A percentile compares a stretch with the other conserved stretches of the same genome.
Evolutionary conservation across 2,797 vertebrate species (phyloP).

Genomic region (Xenopus petersii): DNA sequence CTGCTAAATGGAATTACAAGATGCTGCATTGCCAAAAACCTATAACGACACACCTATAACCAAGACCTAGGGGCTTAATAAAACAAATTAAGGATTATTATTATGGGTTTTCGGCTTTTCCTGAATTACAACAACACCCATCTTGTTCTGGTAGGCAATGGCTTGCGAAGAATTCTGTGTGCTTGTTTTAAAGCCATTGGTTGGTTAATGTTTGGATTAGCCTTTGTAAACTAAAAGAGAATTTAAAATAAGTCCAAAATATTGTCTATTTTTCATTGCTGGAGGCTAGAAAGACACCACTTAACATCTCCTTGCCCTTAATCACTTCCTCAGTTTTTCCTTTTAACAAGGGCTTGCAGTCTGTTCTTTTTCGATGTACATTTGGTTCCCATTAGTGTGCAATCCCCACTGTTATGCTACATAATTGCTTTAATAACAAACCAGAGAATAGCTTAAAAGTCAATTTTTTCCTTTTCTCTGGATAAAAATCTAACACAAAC

Average conservation of each 20-base stretch:
- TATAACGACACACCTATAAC: too few relatives aligned
- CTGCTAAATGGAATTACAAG: too few relatives aligned
- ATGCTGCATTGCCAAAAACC: too few relatives aligned
- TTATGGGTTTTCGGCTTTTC: too few relatives aligned
- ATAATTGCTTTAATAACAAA: slow-evolving; percentile 84
- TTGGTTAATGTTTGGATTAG: too few relatives aligned
- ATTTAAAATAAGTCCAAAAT: not conserved
- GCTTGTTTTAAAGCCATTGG: too few relatives aligned
- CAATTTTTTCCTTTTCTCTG: slow-evolving; percentile 59
- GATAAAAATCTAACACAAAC: slow-evolving; percentile 61
- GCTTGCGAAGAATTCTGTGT: too few relatives aligned
- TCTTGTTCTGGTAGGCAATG: too few relatives aligned
- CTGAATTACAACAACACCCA: too few relatives aligned
- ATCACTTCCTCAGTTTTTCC: slow-evolving; percentile 65
- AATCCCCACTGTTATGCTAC: slow-evolving; percentile 73
- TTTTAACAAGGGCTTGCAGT: slow-evolving; percentile 70
- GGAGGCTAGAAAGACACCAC: slow-evolving; percentile 75
- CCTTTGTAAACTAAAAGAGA: too few relatives aligned
- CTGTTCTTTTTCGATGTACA: slow-evolving; percentile 61
- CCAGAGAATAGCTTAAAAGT: slow-evolving; percentile 75
- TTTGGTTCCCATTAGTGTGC: slow-evolving; percentile 78
- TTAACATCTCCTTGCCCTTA: slow-evolving; percentile 64
- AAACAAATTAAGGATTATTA: too few relatives aligned
- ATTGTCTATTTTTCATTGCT: slow-evolving; percentile 66
- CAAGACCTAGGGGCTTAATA: too few relatives aligned